Base-by-base conservation (phyloP, 2,888 invertebrate genomes). In the Apeira syringaria region DNA sequence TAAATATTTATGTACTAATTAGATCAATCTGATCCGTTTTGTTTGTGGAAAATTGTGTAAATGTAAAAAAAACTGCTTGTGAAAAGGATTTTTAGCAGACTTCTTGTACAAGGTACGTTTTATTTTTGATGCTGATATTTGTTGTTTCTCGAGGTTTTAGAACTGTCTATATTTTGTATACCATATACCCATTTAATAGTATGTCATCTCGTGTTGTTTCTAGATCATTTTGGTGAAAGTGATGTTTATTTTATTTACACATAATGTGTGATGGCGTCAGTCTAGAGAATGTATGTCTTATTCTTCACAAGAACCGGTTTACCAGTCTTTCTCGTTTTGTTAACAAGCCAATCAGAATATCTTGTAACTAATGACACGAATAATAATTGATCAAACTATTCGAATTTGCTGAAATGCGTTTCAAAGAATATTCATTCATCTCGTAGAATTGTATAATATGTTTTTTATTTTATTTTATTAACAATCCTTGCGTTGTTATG, bases 1-100 rank as follows among this genome's bases (percentile, higher is more conserved):
- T 7, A 20, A 39, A 44, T 28, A 17, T 46, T 36, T 15, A 22
- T 51, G 35, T 51, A 47, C 41, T 32, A 56, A 52, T 59, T 52
- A 49, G 40, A 56, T 56, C 17, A 27, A 31, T 12, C 9, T 2
- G 25, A 32, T 27, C 36, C 39, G 52, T 51, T 37, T 15, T 35
- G 30, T 26, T 35, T 28, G 25, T 31, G 15, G 27, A 22, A 26
- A 18, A 33, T 30, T 18, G 50, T 48, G 44, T 11, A 28, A 7
- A n/a, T 9, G 10, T 2, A 3, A 1, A n/a, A 34, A 6, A 35
- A 20, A 12, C 18, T 20, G n/a, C 12, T 35, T 18, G 39, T 40
- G 20, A 28, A 33, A 28, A 27, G 24, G 28, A 37, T 37, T 37
- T n/a, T 0, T 8, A 11, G n/a, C 17, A 9, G 15, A 10, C 6